These are phyloP conservation scores for Mastacembelus armatus DNA, from an alignment of 2,797 vertebrate species.

Conservation along the genomic window DNA sequence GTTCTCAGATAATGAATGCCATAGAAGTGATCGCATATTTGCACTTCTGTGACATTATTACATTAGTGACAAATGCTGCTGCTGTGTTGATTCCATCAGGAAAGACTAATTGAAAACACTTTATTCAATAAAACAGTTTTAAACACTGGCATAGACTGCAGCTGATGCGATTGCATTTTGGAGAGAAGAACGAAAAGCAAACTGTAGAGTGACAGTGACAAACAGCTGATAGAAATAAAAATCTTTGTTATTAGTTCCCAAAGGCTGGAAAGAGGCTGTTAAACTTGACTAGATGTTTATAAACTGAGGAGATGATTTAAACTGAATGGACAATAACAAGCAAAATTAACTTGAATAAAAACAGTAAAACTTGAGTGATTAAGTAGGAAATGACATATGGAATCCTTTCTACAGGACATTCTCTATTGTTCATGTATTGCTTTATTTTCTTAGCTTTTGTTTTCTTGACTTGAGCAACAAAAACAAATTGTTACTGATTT, in stretches of 20 bases:
- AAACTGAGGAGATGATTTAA: too few relatives aligned
- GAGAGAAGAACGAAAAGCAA: neutral
- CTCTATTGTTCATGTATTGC: neutral
- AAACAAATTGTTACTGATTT: conserved; percentile 8
- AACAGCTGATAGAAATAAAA: conserved; percentile 27
- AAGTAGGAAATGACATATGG: too few relatives aligned
- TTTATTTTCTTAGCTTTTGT: conserved; percentile 1
- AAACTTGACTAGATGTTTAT: too few relatives aligned
- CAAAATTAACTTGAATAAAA: conserved; percentile 2
- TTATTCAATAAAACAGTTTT: conserved; percentile 10
- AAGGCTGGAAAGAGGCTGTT: too few relatives aligned
- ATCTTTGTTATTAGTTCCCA: conserved; percentile 1
- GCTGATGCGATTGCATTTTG: neutral
- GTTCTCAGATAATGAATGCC: conserved; percentile 25
- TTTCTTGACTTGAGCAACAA: neutral
- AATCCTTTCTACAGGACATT: too few relatives aligned
- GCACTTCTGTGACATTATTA: conserved; percentile 23
- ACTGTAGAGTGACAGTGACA: conserved; percentile 6
- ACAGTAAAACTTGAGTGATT: conserved; percentile 15
- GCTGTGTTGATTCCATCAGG: conserved; percentile 19
- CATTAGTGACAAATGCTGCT: neutral
- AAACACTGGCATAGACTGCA: neutral
- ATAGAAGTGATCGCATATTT: conserved; percentile 31
- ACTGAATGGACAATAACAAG: conserved; percentile 23
- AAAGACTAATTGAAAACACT: conserved; percentile 17